These are phyloP conservation scores for Macrochelys suwanniensis DNA, from an alignment of 2,797 vertebrate species.

Conservation along the genomic window DNA sequence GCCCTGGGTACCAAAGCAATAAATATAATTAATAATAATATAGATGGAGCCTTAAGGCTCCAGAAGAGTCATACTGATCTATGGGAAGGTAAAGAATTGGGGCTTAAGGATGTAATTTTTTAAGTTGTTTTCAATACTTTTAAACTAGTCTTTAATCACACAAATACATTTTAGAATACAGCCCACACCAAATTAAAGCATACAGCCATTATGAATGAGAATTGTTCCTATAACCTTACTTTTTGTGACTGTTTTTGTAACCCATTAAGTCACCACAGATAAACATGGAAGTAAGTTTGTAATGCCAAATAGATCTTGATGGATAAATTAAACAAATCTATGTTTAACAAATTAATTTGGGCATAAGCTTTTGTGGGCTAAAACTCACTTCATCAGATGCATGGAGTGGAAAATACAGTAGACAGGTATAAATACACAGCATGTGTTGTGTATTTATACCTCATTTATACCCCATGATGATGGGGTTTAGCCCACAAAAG, in stretches of 20 bases:
- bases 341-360: constrained; percentile 8
- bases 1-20: not conserved
- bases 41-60: constrained; percentile 40
- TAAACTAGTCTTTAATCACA: constrained; percentile 62
- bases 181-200: constrained; percentile 64
- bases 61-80: not conserved
- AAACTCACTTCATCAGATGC: no score
- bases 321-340: constrained; percentile 75
- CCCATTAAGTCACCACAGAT: constrained; percentile 75
- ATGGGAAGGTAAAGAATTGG: constrained; percentile 21
- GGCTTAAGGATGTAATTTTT: constrained; percentile 48
- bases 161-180: constrained; percentile 54
- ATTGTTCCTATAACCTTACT: constrained; percentile 54
- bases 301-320: constrained; percentile 76
- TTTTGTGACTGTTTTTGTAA: not conserved
- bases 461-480: no score
- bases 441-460: no score
- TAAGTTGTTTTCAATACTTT: not conserved
- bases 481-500: no score
- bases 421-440: no score
- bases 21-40: not conserved
- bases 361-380: no score
- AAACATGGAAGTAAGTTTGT: constrained; percentile 77
- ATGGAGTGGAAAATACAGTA: no score
- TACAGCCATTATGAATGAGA: not conserved